phyloP scores from a whole-genome alignment of 2,888 invertebrate genomes.

The Ornithoptera alexandrae region DNA sequence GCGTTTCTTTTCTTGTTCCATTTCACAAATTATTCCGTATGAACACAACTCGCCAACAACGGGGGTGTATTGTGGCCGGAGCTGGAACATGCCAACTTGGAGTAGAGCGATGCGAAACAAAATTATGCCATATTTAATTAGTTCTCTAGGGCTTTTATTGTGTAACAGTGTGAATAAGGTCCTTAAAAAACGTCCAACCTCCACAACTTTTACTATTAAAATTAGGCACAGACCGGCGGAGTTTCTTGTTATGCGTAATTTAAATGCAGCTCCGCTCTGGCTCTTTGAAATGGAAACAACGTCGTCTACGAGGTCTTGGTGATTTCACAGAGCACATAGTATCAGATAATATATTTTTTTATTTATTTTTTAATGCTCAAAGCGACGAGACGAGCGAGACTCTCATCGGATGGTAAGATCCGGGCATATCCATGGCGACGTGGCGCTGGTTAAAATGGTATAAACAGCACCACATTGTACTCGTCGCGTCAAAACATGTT shows the following conservation, averaged over 20 bases:
- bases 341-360: too few relatives aligned
- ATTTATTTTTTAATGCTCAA: not conserved
- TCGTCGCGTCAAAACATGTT: too few relatives aligned
- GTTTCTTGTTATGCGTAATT: not conserved
- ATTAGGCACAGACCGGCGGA: not conserved
- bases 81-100: not conserved
- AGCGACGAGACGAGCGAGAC: not conserved
- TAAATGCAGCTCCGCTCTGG: not conserved
- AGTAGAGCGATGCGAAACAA: slow-evolving; percentile 11
- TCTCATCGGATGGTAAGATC: not conserved
- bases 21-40: slow-evolving; percentile 24
- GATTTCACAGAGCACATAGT: not conserved
- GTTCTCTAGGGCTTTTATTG: slow-evolving; percentile 16
- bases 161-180: slow-evolving; percentile 3
- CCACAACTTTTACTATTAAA: not conserved
- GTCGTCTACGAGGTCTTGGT: not conserved
- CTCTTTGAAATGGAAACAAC: not conserved
- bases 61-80: slow-evolving; percentile 18
- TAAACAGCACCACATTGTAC: too few relatives aligned
- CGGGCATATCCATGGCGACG: too few relatives aligned
- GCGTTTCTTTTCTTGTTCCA: slow-evolving; percentile 9
- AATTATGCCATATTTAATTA: slow-evolving; percentile 28
- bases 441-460: too few relatives aligned
- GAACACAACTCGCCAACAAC: slow-evolving; percentile 21
- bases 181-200: slow-evolving; percentile 10